Percentiles rank a stretch among this genome's conserved stretches.
These are phyloP conservation scores for Oreohelix idahoensis DNA, from an alignment of 1,140 invertebrate species.

Conservation along the genomic window DNA sequence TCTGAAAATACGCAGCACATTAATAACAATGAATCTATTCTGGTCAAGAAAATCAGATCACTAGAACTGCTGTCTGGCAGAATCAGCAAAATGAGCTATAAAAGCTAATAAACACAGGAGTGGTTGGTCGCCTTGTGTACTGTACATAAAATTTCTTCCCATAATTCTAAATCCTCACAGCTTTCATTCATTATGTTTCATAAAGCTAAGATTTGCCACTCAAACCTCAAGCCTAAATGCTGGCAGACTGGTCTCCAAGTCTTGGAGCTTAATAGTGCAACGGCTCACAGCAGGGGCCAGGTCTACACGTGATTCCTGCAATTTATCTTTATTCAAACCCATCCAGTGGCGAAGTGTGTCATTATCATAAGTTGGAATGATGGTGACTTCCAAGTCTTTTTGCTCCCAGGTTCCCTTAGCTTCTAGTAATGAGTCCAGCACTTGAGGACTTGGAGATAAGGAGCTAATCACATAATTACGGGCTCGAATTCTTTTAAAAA, in stretches of 20 bases:
- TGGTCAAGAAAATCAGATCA: neutral
- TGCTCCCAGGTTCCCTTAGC: conserved; percentile 96
- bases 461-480: conserved; percentile 97
- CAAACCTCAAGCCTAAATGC: conserved; percentile 98
- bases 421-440: conserved; percentile 93
- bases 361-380: conserved; percentile 97
- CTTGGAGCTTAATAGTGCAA: conserved; percentile 97
- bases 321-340: conserved; percentile 91
- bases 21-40: neutral
- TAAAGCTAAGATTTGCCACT: neutral
- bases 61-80: neutral
- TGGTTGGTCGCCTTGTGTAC: neutral
- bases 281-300: conserved; percentile 95
- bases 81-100: neutral
- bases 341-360: conserved; percentile 97
- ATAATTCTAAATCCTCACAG: neutral
- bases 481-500: conserved; percentile 93
- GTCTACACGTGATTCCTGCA: conserved; percentile 93
- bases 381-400: conserved; percentile 94
- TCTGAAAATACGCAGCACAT: neutral
- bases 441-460: conserved; percentile 92
- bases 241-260: conserved; percentile 97
- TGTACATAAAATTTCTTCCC: neutral
- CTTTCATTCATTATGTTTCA: neutral
- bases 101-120: neutral